Evolutionary conservation across 1,140 invertebrate genomes (phyloP), one percentile per base, ranked within the genome.

Genomic region (Lepidurus arcticus): DNA sequence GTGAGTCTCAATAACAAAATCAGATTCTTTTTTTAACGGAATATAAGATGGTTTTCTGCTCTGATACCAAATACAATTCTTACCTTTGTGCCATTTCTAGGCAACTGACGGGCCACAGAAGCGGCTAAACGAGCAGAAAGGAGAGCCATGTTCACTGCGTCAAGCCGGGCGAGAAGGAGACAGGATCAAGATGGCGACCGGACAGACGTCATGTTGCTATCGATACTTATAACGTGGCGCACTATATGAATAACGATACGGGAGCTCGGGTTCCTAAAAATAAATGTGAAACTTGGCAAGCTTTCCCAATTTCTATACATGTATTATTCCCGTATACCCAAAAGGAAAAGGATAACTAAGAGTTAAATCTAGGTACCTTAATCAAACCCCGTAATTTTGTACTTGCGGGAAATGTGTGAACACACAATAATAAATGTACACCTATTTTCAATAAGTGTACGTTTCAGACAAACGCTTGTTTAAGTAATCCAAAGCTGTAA

Each of bases 81-180:
- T 89, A 92, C 94, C 92, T 95, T 92, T 79, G 89, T 85, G 77
- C 90, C 90, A 81, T 90, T 89, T 86, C 90, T 93, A 79, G 94
- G 92, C 79, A 95, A 86, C 84, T 92, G 92, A 86, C 92, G 93
- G 81, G 90, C 92, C 85, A 94, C 89, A 82, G 91, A 89, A 82
- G 92, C 89, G 85, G 92, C 93, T 85, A 95, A 89, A 87, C 94
- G 91, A 86, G 91, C 90, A 81, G 93, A 92, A 84, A 94, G 88
- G 79, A 92, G 89, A 74, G 47, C 79, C 53, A 45, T 79, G 34
- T 75, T 75, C 74, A 45, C 76, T 76, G 76, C 53, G 53, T 65
- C 53, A 13, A 11, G 53, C 53, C 53, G 53, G 53, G 53, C 53
- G 53, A 65, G 53, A 65, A 65, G 53, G 53, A 65, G 53, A 65